Percentiles rank a stretch among this genome's conserved stretches.
Conservation (phyloP, 2,113 vertebrate genomes). For the Plectropomus leopardus region DNA sequence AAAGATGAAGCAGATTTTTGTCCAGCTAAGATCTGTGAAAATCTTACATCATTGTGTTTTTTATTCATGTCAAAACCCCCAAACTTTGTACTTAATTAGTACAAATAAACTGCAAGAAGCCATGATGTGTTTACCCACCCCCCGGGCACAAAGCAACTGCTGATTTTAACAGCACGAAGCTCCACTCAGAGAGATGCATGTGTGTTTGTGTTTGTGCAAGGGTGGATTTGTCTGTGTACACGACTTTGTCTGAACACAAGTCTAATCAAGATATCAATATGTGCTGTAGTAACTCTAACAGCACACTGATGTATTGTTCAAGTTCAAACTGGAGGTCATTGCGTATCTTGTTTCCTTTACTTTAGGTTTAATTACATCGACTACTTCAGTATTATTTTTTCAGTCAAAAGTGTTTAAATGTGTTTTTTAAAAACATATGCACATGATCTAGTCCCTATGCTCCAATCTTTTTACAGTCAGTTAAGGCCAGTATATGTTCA, state of each 20-base stretch:
- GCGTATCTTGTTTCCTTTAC: constrained; percentile 22
- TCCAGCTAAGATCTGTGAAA: not conserved
- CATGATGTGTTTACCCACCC: constrained; percentile 18
- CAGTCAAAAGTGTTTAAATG: not conserved
- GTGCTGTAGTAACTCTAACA: constrained; percentile 25
- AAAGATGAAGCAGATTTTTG: not conserved
- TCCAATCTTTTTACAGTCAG: not conserved
- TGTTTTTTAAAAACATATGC: not conserved
- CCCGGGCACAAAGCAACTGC: not conserved
- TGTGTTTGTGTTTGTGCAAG: not conserved
- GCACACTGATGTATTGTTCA: constrained; percentile 35
- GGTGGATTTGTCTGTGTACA: not conserved
- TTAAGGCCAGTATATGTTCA: not conserved
- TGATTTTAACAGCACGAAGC: constrained; percentile 30
- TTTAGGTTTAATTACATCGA: not conserved
- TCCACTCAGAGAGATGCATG: not conserved
- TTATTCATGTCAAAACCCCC: not conserved
- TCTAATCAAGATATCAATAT: constrained; percentile 52
- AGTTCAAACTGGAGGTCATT: constrained; percentile 28
- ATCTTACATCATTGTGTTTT: not conserved
- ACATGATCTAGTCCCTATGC: not conserved
- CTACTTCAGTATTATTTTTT: not conserved
- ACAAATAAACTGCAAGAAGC: constrained; percentile 23
- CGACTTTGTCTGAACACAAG: constrained; percentile 15
- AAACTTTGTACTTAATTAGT: constrained; percentile 37